A percentile compares a stretch with the other conserved stretches of the same genome.
Evolutionary conservation across 2,113 vertebrate genomes (phyloP).

Genomic region (Oryzias curvinotus): DNA sequence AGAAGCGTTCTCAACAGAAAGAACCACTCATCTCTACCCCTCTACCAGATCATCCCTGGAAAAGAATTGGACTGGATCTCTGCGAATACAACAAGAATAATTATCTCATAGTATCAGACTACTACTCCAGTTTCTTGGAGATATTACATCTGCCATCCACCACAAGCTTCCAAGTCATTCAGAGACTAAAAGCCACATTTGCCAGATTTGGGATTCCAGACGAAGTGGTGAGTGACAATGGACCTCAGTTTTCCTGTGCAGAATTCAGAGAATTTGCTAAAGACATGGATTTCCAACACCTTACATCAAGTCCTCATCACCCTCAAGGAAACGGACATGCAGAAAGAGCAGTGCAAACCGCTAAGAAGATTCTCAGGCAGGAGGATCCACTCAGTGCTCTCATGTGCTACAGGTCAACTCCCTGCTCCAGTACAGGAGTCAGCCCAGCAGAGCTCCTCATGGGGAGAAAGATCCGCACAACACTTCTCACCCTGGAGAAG

Average conservation of each 20-base stretch:
- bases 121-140: too few relatives aligned
- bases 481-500: not conserved
- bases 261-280: not conserved
- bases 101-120: too few relatives aligned
- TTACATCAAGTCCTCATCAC: not conserved
- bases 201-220: not conserved
- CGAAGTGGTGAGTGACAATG: not conserved
- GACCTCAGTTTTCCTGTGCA: not conserved
- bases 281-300: not conserved
- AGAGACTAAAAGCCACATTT: not conserved
- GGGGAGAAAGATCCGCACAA: not conserved
- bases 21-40: slow-evolving; percentile 26
- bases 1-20: slow-evolving; percentile 24
- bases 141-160: not conserved
- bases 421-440: not conserved
- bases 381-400: not conserved
- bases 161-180: not conserved
- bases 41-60: not conserved
- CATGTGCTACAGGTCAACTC: not conserved
- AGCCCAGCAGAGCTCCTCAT: not conserved
- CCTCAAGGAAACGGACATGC: too few relatives aligned
- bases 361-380: too few relatives aligned
- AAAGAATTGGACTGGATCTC: too few relatives aligned
- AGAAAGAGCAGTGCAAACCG: too few relatives aligned
- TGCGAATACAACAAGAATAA: too few relatives aligned